A percentile compares a stretch with the other conserved stretches of the same genome.
Conservation (phyloP, 2,888 invertebrate species). For the Taphrorychus bicolor region DNA sequence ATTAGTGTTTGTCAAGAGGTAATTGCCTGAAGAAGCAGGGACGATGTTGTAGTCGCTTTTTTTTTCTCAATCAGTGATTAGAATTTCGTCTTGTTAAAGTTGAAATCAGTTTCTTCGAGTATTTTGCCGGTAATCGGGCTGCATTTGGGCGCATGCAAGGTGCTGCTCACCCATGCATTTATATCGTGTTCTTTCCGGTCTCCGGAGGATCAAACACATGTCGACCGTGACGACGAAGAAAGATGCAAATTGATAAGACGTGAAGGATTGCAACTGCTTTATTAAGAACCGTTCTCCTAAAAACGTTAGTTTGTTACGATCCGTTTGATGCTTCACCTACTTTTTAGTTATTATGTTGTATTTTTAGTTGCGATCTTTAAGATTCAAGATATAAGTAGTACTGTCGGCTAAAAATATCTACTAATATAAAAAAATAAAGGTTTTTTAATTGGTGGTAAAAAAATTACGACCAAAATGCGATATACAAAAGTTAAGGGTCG, state of each 20-base stretch:
- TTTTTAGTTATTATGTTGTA: too few species aligned
- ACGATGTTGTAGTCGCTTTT: not conserved
- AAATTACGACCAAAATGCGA: too few species aligned
- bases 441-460: too few species aligned
- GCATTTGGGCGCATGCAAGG: conserved; percentile 23
- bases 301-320: too few species aligned
- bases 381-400: too few species aligned
- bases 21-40: not conserved
- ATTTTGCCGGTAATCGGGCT: conserved; percentile 22
- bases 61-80: too few species aligned
- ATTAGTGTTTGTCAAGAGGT: not conserved
- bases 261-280: not conserved
- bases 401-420: too few species aligned
- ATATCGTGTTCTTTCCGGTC: conserved; percentile 43
- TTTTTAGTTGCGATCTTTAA: too few species aligned
- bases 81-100: not conserved
- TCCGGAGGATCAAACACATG: conserved; percentile 44
- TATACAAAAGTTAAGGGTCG: too few species aligned
- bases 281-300: not conserved
- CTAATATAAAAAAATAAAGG: too few species aligned
- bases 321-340: too few species aligned
- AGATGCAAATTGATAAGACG: conserved; percentile 10
- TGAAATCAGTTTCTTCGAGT: not conserved
- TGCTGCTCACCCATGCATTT: conserved; percentile 42
- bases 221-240: conserved; percentile 38